A percentile compares a stretch with the other conserved stretches of the same genome.
Conservation (phyloP, 1,140 invertebrate species). For the Ectropis grisescens region DNA sequence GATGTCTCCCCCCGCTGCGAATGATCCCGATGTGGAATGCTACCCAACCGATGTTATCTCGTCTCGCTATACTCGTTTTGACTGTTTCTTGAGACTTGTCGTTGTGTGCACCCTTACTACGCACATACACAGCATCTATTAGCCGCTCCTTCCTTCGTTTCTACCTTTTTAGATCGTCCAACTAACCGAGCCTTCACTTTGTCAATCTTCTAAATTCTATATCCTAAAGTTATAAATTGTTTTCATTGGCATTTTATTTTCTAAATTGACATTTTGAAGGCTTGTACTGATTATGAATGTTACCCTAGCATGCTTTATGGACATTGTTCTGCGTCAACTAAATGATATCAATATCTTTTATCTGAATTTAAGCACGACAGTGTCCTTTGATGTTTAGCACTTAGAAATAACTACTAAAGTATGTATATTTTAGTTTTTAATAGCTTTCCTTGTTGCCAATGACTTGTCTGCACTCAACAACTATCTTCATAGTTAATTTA, state of each 20-base stretch:
- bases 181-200: constrained; percentile 38
- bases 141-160: constrained; percentile 66
- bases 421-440: too few species aligned
- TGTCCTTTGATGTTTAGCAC: constrained; percentile 26
- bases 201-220: constrained; percentile 16
- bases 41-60: constrained; percentile 26
- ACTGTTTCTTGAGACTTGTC: constrained; percentile 18
- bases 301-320: constrained; percentile 46
- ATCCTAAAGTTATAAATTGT: too few species aligned
- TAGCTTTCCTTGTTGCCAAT: too few species aligned
- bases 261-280: constrained; percentile 32
- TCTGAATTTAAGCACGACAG: constrained; percentile 22
- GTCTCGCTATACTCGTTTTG: constrained; percentile 22
- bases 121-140: constrained; percentile 51
- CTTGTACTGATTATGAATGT: constrained; percentile 28
- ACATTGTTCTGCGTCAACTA: constrained; percentile 45
- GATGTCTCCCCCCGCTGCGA: constrained; percentile 52
- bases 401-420: constrained; percentile 5
- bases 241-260: constrained; percentile 1
- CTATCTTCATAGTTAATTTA: too few species aligned
- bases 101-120: constrained; percentile 58
- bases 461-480: too few species aligned
- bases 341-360: neutral
- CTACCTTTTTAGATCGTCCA: constrained; percentile 69
- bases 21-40: constrained; percentile 62